A percentile compares a stretch with the other conserved stretches of the same genome.
Evolutionary conservation across 2,888 invertebrate genomes (phyloP).

Genomic region (Stramonita haemastoma): DNA sequence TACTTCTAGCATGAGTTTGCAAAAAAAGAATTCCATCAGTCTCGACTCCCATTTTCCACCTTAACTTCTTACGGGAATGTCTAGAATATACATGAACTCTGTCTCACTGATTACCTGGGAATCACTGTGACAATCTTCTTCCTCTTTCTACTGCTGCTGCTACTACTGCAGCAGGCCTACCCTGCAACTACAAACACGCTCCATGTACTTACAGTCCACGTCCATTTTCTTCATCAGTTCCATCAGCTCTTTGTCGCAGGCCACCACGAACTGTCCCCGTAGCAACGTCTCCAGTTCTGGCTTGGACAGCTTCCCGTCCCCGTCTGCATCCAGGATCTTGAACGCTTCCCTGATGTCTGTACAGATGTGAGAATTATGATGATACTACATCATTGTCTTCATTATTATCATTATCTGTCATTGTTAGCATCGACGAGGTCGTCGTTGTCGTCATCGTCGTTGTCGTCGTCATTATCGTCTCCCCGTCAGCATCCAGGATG

Average conservation of each 20-base stretch:
- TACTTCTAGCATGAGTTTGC: no score
- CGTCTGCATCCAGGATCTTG: conserved; percentile 44
- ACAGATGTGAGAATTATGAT: neutral
- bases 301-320: conserved; percentile 47
- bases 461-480: conserved; percentile 7
- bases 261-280: conserved; percentile 52
- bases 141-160: no score
- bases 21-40: no score
- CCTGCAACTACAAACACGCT: no score
- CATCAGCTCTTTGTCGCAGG: conserved; percentile 45
- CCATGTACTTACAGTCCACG: neutral
- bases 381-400: neutral
- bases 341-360: conserved; percentile 49
- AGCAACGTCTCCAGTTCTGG: conserved; percentile 54
- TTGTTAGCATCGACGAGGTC: neutral
- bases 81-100: no score
- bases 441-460: conserved; percentile 16
- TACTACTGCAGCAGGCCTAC: no score
- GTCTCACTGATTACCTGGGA: no score
- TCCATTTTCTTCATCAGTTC: conserved; percentile 48
- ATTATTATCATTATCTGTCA: neutral
- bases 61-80: no score
- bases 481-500: conserved; percentile 36
- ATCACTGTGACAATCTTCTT: no score
- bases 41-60: no score